Evolutionary conservation across 1,140 invertebrate species (phyloP), one percentile per base, ranked within the genome.

Genomic region (Maconellicoccus hirsutus): DNA sequence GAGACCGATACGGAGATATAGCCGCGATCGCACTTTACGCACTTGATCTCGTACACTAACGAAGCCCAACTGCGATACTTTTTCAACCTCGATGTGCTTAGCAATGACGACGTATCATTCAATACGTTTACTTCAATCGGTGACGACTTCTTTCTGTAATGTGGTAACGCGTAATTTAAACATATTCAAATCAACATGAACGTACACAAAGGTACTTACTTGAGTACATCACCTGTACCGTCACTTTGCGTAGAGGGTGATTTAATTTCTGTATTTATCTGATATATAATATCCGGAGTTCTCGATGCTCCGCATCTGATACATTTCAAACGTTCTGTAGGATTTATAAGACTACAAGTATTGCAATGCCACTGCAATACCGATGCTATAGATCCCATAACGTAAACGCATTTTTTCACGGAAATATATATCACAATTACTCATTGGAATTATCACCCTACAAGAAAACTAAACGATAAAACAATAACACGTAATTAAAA

Each of bases 361-460:
- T 84, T 84, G 84, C 92, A 94, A 83, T 89, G 86, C 91, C 91
- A 94, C 82, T 93, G 90, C 77, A 91, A 84, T 81, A 92, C 89
- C 78, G 90, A 92, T 82, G 89, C 90, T 82, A 92, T 91, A 77
- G 90, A 90, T 81, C 90, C 90, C 90, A 91, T 91, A 52, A 52
- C n/a, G 10, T 3, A 52, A 52, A 52, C 42, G n/a, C 42, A 52
- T 52, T 14, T 52, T 52, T 52, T 16, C 29, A 33, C 29, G n/a
- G n/a, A n/a, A n/a, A n/a, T n/a, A n/a, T n/a, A n/a, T n/a, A n/a
- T n/a, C n/a, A n/a, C n/a, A n/a, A n/a, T n/a, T n/a, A n/a, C n/a
- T n/a, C n/a, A n/a, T n/a, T n/a, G n/a, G n/a, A n/a, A n/a, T n/a
- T n/a, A n/a, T n/a, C n/a, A n/a, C n/a, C n/a, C n/a, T n/a, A n/a